Conservation (phyloP, 1,140 invertebrate species). For the Yoshiicerus persimilis region DNA sequence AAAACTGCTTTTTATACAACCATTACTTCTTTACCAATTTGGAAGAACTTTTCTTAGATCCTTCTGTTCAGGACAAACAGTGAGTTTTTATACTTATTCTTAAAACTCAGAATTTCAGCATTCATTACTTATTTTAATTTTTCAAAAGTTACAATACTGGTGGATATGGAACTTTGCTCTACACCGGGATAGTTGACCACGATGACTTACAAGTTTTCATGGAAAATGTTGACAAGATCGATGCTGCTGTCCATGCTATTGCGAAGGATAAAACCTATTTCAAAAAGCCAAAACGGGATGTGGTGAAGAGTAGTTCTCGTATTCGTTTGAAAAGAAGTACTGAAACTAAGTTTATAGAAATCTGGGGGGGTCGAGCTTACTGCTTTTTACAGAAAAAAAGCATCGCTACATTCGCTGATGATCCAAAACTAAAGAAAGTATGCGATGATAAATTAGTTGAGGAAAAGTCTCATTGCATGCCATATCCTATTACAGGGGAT, state of each 20-base stretch:
- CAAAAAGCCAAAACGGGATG: neutral
- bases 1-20: neutral
- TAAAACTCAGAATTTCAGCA: neutral
- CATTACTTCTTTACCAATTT: neutral
- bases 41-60: neutral
- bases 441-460: neutral
- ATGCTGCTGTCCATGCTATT: neutral
- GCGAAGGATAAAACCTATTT: neutral
- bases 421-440: neutral
- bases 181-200: neutral
- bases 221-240: neutral
- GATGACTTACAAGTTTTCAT: neutral
- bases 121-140: neutral
- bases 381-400: neutral
- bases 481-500: neutral
- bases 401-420: neutral
- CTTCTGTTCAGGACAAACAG: neutral
- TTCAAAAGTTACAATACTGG: neutral
- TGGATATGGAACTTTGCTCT: neutral
- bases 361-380: neutral
- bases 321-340: neutral
- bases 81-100: neutral
- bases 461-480: neutral
- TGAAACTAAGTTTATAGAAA: neutral
- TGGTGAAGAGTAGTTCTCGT: neutral